Conservation (phyloP, 2,113 vertebrate species). For the Riparia riparia region DNA sequence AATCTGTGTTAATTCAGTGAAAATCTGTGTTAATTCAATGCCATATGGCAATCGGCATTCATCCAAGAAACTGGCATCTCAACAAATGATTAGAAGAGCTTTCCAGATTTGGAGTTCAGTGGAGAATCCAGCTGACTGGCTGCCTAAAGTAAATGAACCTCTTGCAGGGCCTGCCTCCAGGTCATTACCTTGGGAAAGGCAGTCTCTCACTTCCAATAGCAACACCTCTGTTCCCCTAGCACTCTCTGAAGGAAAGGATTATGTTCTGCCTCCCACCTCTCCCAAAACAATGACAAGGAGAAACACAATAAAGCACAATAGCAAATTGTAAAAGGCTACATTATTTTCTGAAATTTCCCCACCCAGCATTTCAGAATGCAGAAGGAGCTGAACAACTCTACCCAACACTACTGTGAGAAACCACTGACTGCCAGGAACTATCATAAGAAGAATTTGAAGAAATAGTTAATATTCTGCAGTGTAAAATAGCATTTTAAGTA, state of each 20-base stretch:
- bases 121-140: neutral
- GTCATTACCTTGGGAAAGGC: neutral
- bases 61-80: conserved; percentile 49
- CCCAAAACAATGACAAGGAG: neutral
- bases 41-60: conserved; percentile 51
- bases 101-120: conserved; percentile 9
- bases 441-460: neutral
- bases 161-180: neutral
- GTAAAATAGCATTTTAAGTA: neutral
- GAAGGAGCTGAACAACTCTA: neutral
- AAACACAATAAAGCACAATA: neutral
- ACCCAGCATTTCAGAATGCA: neutral
- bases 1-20: conserved; percentile 51
- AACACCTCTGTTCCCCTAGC: neutral
- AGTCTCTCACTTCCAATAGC: neutral
- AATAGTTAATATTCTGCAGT: neutral
- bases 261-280: neutral
- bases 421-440: neutral
- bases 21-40: conserved; percentile 53
- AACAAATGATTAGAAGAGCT: conserved; percentile 5
- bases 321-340: rapidly evolving
- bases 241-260: neutral
- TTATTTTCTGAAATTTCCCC: neutral
- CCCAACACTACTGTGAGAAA: neutral
- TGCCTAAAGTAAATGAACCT: neutral